Conservation (phyloP, 1,140 invertebrate species). For the Drosophila pallidifrons region DNA sequence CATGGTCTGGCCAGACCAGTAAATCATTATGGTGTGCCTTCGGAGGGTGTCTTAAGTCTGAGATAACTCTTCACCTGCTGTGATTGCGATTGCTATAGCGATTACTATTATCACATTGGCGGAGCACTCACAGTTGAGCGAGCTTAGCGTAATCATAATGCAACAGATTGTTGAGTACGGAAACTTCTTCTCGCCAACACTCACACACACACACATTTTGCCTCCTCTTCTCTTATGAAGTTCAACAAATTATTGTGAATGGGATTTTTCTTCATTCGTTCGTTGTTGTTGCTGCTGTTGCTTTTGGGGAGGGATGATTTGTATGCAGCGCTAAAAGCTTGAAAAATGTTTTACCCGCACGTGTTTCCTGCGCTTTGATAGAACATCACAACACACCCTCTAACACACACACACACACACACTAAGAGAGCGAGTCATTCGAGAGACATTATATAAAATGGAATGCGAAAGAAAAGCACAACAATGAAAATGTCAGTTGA, state of each 20-base stretch:
- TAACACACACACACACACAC: constrained; percentile 35
- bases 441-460: constrained; percentile 80
- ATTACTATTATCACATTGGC: constrained; percentile 44
- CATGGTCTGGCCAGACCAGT: background rate
- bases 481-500: constrained; percentile 78
- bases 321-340: constrained; percentile 83
- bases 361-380: constrained; percentile 81
- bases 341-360: constrained; percentile 82
- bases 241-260: constrained; percentile 84
- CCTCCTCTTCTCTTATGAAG: constrained; percentile 61
- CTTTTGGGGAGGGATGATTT: constrained; percentile 76
- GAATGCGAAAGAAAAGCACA: constrained; percentile 76
- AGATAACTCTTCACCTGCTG: constrained; percentile 9
- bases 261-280: constrained; percentile 47
- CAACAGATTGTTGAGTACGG: constrained; percentile 68
- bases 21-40: background rate
- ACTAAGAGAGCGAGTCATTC: constrained; percentile 43
- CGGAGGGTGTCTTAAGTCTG: background rate
- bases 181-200: constrained; percentile 14
- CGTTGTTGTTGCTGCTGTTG: background rate
- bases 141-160: constrained; percentile 64
- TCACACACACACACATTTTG: background rate
- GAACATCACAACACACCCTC: constrained; percentile 45
- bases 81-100: constrained; percentile 15
- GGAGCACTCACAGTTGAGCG: constrained; percentile 16